Conservation (phyloP, 2,888 invertebrate genomes). For the Stenotaenia linearis region DNA sequence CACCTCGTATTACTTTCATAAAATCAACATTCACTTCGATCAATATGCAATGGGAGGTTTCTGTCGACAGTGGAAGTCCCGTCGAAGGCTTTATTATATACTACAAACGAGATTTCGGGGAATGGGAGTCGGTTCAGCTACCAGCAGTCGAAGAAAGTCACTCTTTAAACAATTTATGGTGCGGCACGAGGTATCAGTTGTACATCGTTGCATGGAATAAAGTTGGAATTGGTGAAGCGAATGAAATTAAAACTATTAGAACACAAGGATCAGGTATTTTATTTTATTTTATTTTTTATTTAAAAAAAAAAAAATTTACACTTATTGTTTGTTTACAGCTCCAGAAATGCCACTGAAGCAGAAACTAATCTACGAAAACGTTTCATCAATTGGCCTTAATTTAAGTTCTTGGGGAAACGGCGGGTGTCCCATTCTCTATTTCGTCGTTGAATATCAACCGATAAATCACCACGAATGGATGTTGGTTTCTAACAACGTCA, state of each 20-base stretch:
- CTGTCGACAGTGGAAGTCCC: conserved; percentile 32
- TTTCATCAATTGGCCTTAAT: conserved; percentile 57
- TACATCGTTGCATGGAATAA: conserved; percentile 88
- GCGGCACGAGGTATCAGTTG: conserved; percentile 89
- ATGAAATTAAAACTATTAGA: conserved; percentile 78
- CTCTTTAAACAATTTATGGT: conserved; percentile 78
- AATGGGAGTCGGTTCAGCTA: conserved; percentile 78
- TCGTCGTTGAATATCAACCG: conserved; percentile 74
- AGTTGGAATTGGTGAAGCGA: conserved; percentile 86
- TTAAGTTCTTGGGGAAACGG: conserved; percentile 90
- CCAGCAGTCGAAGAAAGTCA: conserved; percentile 38
- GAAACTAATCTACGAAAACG: conserved; percentile 43
- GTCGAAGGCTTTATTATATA: conserved; percentile 68
- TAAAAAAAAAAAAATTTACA: no score
- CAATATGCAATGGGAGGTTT: conserved; percentile 33
- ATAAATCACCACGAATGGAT: conserved; percentile 31
- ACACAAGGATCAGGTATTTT: conserved; percentile 92
- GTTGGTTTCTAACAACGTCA: conserved; percentile 37
- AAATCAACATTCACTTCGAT: conserved; percentile 32
- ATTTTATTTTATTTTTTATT: neutral
- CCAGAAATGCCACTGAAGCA: conserved; percentile 35
- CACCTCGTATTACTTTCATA: conserved; percentile 26
- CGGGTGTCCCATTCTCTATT: conserved; percentile 91
- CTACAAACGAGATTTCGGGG: conserved; percentile 90
- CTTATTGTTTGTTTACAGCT: no score